Evolutionary conservation across 2,113 vertebrate species (phyloP), one percentile per base, ranked within the genome.

Genomic region (Hepsetus odoe): DNA sequence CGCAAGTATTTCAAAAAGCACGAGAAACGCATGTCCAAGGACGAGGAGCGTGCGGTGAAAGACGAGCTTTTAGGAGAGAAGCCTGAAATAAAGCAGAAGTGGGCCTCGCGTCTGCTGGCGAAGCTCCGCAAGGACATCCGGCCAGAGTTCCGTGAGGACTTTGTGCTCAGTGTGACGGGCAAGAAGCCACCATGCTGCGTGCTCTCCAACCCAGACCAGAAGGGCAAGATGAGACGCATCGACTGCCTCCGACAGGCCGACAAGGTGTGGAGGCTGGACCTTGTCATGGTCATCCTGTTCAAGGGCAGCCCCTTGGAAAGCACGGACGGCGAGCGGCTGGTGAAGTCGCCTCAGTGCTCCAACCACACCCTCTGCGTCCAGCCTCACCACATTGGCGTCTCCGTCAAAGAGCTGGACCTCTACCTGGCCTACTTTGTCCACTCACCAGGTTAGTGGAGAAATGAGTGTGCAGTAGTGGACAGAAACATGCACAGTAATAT

Each of bases 341-440:
- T 94, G 88, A 94, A 94, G 82, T 94, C 94, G 1, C 94, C 94
- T 0, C 93, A 94, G 87, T 95, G 94, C 87, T 93, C 93, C 76
- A 95, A 94, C 90, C 94, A 93, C n/a, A 93, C 90, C 68, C 93
- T 95, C 68, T 95, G 95, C 62, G 94, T 95, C 28, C 95, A 95
- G 87, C 95, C 95, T 3, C 95, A 95, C 81, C 97, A 99, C 91
- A 99, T 98, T 92, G 97, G 97, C 87, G 96, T 99, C 90, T 98
- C 97, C 79, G 96, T 99, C 93, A 99, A 99, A 92, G 97, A 99
- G 92, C 95, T 99, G 91, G 97, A 99, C 94, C 95, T 99, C 91
- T 99, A 98, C 95, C 95, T 99, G 96, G 97, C 97, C 90, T 99
- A 99, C 94, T 98, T 98, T 89, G 95, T 98, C 93, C 97, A 99